A percentile compares a stretch with the other conserved stretches of the same genome.
Conservation (phyloP, 1,140 invertebrate species). For the Lanistes nyassanus region DNA sequence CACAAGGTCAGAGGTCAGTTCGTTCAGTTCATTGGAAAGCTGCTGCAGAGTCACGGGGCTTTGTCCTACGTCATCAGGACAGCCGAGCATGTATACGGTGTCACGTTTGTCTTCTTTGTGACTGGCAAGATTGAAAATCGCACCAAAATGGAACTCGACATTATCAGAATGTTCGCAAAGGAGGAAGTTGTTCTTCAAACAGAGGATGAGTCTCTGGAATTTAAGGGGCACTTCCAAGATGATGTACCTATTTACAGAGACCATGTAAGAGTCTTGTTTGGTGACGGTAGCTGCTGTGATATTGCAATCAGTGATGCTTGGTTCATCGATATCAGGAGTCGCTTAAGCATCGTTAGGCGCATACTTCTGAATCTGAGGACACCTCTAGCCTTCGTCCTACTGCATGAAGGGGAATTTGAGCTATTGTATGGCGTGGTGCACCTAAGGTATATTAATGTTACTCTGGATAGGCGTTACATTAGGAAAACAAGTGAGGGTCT, state of each 20-base stretch:
- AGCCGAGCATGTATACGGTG: too few relatives aligned
- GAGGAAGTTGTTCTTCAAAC: too few relatives aligned
- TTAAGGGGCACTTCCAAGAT: neutral
- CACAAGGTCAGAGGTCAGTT: too few relatives aligned
- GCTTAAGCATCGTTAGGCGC: too few relatives aligned
- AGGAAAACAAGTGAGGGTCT: neutral
- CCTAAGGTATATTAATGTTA: constrained; percentile 2
- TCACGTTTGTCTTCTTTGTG: too few relatives aligned
- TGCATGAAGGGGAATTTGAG: neutral
- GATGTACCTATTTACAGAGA: neutral
- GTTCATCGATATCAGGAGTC: neutral
- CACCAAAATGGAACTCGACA: too few relatives aligned
- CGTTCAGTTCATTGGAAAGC: too few relatives aligned
- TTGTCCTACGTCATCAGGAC: too few relatives aligned
- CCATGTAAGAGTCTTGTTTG: neutral
- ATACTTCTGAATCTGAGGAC: neutral
- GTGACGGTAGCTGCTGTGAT: neutral
- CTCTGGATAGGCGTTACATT: neutral
- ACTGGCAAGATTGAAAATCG: too few relatives aligned
- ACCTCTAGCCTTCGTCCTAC: neutral
- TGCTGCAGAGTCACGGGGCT: too few relatives aligned
- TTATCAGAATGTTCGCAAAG: too few relatives aligned
- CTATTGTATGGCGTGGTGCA: neutral
- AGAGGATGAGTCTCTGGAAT: too few relatives aligned
- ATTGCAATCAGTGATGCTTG: neutral